Conservation (phyloP, 2,797 vertebrate genomes). For the Periophthalmus magnuspinnatus region DNA sequence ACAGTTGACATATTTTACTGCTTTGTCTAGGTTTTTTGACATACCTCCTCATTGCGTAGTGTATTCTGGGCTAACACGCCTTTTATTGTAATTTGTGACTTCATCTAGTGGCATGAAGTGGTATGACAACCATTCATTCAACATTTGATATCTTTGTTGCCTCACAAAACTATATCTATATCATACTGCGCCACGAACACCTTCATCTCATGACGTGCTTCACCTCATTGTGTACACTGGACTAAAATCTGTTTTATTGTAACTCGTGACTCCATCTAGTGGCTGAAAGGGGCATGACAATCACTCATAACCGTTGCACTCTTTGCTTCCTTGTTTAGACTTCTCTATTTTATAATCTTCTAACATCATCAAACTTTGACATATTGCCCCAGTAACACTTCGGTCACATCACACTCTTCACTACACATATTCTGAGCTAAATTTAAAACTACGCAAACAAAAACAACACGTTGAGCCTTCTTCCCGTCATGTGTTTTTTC, state of each 20-base stretch:
- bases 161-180: neutral
- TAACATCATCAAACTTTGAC: neutral
- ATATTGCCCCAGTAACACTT: neutral
- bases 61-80: neutral
- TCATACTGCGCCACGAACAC: neutral
- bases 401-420: neutral
- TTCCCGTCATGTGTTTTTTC: slow-evolving; percentile 64
- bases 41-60: no score
- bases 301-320: neutral
- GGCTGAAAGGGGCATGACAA: neutral
- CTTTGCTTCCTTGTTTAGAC: neutral
- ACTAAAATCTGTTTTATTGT: neutral
- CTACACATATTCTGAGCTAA: slow-evolving; percentile 2
- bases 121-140: neutral
- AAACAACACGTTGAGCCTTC: slow-evolving; percentile 26
- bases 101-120: neutral
- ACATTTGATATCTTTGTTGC: neutral
- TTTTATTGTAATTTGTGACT: neutral
- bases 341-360: neutral
- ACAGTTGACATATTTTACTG: no score
- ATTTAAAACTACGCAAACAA: slow-evolving; percentile 4
- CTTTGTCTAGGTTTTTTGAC: no score
- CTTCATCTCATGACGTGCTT: no score
- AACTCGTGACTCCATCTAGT: neutral
- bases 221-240: neutral